These are phyloP conservation scores for Leucophenga montana DNA, from an alignment of 2,888 invertebrate genomes.

Conservation along the genomic window DNA sequence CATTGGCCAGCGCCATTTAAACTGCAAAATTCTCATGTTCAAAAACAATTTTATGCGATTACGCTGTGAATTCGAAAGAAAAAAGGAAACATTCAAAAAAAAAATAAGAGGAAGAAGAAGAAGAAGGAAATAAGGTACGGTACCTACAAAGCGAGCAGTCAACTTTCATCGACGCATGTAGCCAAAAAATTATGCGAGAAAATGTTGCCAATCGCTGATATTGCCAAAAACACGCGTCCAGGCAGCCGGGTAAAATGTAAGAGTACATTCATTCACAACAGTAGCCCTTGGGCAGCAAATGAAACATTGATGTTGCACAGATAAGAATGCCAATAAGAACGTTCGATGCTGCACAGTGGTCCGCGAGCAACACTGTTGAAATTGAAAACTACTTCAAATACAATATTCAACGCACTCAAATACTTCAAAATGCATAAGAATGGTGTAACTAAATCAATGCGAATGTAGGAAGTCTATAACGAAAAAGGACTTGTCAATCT, in stretches of 20 bases:
- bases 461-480: too few relatives aligned
- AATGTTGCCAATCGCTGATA: not conserved
- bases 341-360: not conserved
- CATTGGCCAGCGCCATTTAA: too few relatives aligned
- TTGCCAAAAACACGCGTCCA: not conserved
- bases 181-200: not conserved
- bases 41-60: conserved; percentile 27
- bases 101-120: not conserved
- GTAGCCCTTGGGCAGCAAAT: conserved; percentile 26
- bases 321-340: conserved; percentile 16
- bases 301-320: conserved; percentile 31
- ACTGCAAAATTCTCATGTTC: too few relatives aligned
- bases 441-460: too few relatives aligned
- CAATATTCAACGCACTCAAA: too few relatives aligned
- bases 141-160: not conserved
- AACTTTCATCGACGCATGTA: conserved; percentile 1
- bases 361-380: not conserved
- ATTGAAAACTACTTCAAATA: not conserved
- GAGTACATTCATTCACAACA: not conserved
- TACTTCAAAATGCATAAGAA: too few relatives aligned
- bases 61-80: conserved; percentile 9
- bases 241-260: not conserved
- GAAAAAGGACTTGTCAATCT: too few relatives aligned
- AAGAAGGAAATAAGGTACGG: too few relatives aligned
- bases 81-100: not conserved